Evolutionary conservation across 1,140 invertebrate genomes (phyloP), one percentile per base, ranked within the genome.

Genomic region (Nasonia longicornis): DNA sequence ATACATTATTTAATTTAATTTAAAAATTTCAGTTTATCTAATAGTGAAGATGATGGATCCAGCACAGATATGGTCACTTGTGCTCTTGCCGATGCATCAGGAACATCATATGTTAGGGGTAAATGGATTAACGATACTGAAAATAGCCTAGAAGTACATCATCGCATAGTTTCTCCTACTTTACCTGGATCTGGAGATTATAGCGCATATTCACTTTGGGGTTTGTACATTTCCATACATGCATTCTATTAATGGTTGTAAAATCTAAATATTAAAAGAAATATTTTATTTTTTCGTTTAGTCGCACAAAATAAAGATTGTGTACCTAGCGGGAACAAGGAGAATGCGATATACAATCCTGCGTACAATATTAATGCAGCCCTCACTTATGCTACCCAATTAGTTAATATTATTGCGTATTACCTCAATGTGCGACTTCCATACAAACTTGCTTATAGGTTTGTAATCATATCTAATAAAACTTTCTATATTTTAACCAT

Each of bases 101-200:
- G 93, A 87, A 95, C 94, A 14, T 94, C 94, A 20, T 96, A 95
- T 84, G 92, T 96, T 66, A 91, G 93, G 83, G 95, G 95, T 42
- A 93, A 93, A 86, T 96, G 95, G 95, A 93, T 96, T 38, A 93
- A 93, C 84, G 93, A 95, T 85, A 93, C 93, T 79, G 93, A 93
- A 82, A 93, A 92, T 87, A 92, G 90, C 81, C 90, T 92, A 75
- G 94, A 96, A 89, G 89, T 93, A 26, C 93, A 94, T 81, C 94
- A 95, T 89, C 91, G 92, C 67, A 95, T 96, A 83, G 94, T 95
- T 67, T 94, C 94, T 16, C 94, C 96, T 22, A 94, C 93, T 12
- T 87, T 96, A 81, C 96, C 95, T 42, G 93, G 93, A 7, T 94
- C 94, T 80, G 95, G 96, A 35, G 95, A 96, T 88, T 96, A 96